Evolutionary conservation across 2,113 vertebrate genomes (phyloP).

Genomic region (Oreocharis arfaki): DNA sequence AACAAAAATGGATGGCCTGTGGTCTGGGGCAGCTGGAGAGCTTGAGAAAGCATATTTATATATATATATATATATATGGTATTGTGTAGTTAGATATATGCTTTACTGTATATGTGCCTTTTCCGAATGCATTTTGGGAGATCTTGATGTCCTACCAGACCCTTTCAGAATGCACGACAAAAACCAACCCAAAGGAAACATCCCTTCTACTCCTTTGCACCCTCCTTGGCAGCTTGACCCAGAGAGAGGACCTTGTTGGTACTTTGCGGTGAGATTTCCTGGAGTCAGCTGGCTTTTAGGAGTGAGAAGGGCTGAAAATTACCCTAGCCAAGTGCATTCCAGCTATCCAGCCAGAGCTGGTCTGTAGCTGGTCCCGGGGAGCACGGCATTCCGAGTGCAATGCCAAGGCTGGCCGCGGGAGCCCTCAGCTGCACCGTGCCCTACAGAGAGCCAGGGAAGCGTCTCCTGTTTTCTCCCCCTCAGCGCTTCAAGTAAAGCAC

Average conservation of each 20-base stretch:
- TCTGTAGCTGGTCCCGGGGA: neutral
- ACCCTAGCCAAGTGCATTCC: neutral
- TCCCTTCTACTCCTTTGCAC: neutral
- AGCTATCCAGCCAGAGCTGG: neutral
- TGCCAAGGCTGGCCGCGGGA: neutral
- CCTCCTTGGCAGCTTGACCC: neutral
- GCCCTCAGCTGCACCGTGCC: neutral
- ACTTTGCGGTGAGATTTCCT: neutral
- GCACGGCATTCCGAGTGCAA: rapidly evolving
- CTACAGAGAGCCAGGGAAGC: neutral
- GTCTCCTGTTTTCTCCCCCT: neutral
- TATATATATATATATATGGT: neutral
- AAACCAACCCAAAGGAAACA: conserved; percentile 33
- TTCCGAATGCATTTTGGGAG: conserved; percentile 68
- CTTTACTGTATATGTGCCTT: conserved; percentile 73
- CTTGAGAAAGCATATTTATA: conserved; percentile 54
- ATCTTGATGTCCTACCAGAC: neutral
- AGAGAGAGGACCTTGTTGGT: neutral
- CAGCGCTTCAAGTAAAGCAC: neutral
- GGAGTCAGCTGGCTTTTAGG: neutral
- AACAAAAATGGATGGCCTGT: neutral
- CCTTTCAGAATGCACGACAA: conserved; percentile 53
- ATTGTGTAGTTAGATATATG: conserved; percentile 43
- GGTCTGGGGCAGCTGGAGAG: conserved; percentile 51
- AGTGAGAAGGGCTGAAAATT: neutral